These are phyloP conservation scores for Cydia strobilella DNA, from an alignment of 1,140 invertebrate genomes.

Conservation along the genomic window DNA sequence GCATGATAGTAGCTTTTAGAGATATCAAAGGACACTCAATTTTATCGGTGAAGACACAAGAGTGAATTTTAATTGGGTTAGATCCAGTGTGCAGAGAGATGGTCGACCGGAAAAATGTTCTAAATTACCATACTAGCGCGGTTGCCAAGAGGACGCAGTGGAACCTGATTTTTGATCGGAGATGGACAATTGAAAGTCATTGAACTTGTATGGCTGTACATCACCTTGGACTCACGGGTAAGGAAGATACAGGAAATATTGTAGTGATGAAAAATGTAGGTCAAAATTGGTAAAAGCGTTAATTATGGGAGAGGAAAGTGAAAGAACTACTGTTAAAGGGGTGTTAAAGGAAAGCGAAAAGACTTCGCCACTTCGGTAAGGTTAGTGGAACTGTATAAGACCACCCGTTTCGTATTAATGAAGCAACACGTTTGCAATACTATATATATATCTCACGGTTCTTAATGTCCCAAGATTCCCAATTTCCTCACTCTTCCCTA, in stretches of 20 bases:
- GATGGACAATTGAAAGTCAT: conserved; percentile 5
- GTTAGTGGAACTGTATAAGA: too few relatives aligned
- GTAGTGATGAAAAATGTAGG: not conserved
- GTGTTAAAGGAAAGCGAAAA: too few relatives aligned
- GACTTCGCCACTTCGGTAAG: too few relatives aligned
- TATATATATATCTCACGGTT: too few relatives aligned
- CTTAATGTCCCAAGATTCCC: too few relatives aligned
- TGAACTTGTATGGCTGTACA: not conserved
- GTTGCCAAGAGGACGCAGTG: conserved; percentile 1
- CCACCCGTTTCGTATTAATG: too few relatives aligned
- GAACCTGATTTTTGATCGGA: not conserved
- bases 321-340: too few relatives aligned
- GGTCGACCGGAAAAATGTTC: not conserved
- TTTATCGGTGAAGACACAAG: not conserved
- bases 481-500: too few relatives aligned
- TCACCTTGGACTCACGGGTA: not conserved
- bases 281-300: too few relatives aligned
- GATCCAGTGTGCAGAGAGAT: not conserved
- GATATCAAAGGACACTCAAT: not conserved
- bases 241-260: not conserved
- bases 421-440: too few relatives aligned
- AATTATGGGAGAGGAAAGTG: too few relatives aligned
- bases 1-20: conserved; percentile 5
- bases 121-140: not conserved
- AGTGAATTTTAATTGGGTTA: not conserved